phyloP scores from a whole-genome alignment of 2,888 invertebrate species.

The Schizaphis graminum region DNA sequence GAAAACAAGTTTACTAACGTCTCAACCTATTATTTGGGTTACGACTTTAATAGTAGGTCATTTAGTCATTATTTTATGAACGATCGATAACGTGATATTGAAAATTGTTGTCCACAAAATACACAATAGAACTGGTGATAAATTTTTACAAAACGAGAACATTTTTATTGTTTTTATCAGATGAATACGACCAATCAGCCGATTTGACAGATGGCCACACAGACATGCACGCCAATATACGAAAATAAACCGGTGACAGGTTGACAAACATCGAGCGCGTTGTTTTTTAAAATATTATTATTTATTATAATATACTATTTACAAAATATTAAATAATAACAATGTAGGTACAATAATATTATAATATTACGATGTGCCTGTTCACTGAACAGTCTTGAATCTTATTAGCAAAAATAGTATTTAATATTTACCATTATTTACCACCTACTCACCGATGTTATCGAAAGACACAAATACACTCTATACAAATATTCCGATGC shows the following conservation, averaged over 20 bases:
- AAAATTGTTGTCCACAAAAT: slow-evolving; percentile 52
- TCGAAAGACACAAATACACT: neutral
- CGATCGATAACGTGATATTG: slow-evolving; percentile 59
- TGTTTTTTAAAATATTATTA: neutral
- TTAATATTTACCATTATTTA: neutral
- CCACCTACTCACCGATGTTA: neutral
- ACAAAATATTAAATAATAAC: neutral
- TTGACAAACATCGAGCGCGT: slow-evolving; percentile 55
- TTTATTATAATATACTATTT: neutral
- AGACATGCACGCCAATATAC: slow-evolving; percentile 58
- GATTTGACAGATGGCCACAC: slow-evolving; percentile 62
- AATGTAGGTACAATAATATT: neutral
- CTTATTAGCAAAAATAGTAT: neutral
- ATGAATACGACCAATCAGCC: slow-evolving; percentile 64
- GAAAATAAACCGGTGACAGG: slow-evolving; percentile 64
- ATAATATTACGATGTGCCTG: neutral
- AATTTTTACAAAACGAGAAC: slow-evolving; percentile 59
- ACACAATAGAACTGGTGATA: slow-evolving; percentile 53
- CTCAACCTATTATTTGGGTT: slow-evolving; percentile 47
- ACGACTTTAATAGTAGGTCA: slow-evolving; percentile 56
- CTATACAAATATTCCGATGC: neutral
- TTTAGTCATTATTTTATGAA: slow-evolving; percentile 54
- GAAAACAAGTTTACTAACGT: slow-evolving; percentile 50
- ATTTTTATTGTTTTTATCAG: slow-evolving; percentile 64
- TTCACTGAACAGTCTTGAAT: neutral